phyloP scores from a whole-genome alignment of 2,113 vertebrate genomes.

The Neofelis nebulosa region DNA sequence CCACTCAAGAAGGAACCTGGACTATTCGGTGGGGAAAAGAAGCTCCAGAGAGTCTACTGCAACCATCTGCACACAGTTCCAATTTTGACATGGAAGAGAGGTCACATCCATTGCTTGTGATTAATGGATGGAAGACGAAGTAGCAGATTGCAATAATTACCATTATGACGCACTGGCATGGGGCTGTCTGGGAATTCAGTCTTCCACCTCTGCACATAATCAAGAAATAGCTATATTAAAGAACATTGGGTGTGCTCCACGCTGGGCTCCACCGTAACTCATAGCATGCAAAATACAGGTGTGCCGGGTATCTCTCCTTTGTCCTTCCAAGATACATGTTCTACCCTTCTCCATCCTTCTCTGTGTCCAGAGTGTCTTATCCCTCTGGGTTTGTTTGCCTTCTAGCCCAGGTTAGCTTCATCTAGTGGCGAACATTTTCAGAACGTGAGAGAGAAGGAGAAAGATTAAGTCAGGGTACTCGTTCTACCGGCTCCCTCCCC shows the following conservation, averaged over 20 bases:
- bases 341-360: not conserved
- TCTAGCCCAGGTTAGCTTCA: not conserved
- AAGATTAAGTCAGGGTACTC: too few relatives aligned
- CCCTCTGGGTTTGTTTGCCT: not conserved
- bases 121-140: not conserved
- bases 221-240: not conserved
- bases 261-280: not conserved
- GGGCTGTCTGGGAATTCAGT: not conserved
- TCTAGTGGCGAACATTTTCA: not conserved
- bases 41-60: not conserved
- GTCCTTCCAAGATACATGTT: not conserved
- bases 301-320: not conserved
- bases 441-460: not conserved
- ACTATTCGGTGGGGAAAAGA: not conserved
- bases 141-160: not conserved
- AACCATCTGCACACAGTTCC: not conserved
- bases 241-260: rapidly evolving
- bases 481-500: not conserved
- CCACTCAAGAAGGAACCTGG: not conserved
- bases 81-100: not conserved
- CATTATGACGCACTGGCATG: not conserved
- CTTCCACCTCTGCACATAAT: not conserved
- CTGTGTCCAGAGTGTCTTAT: not conserved
- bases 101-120: not conserved
- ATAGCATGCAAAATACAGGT: not conserved